Conservation (phyloP, 2,888 invertebrate genomes). For the Drosophila cognata region DNA sequence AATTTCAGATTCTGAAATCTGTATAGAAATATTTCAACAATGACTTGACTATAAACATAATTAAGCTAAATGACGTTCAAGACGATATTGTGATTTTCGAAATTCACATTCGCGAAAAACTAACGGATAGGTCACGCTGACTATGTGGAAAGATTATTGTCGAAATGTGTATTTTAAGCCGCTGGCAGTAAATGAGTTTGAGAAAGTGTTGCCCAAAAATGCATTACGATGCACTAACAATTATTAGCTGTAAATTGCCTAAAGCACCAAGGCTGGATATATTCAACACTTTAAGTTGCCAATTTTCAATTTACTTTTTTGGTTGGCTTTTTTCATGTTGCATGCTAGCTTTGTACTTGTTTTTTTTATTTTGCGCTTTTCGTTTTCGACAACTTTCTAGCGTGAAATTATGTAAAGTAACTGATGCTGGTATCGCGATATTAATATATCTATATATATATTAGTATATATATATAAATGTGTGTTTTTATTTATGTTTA, state of each 20-base stretch:
- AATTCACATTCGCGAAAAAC: constrained; percentile 4
- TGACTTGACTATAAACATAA: background rate
- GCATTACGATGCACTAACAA: constrained; percentile 67
- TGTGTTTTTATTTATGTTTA: background rate
- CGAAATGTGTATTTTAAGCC: constrained; percentile 10
- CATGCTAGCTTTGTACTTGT: constrained; percentile 34
- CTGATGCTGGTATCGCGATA: constrained; percentile 34
- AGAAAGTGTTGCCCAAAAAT: constrained; percentile 73
- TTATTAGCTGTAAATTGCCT: constrained; percentile 39
- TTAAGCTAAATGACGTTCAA: background rate
- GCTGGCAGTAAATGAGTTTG: constrained; percentile 17
- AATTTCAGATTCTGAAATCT: background rate
- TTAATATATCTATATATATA: background rate
- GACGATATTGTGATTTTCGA: background rate
- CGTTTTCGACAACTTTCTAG: constrained; percentile 77
- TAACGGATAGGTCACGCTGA: constrained; percentile 4
- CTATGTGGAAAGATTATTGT: constrained; percentile 19
- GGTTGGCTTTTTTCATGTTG: constrained; percentile 33
- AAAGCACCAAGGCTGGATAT: background rate
- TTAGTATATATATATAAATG: background rate
- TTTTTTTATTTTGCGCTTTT: constrained; percentile 51
- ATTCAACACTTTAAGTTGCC: constrained; percentile 40
- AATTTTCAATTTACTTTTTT: constrained; percentile 14
- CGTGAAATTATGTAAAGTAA: constrained; percentile 73
- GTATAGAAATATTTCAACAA: background rate